These are phyloP conservation scores for Xestia c-nigrum DNA, from an alignment of 2,888 invertebrate genomes.

Conservation along the genomic window DNA sequence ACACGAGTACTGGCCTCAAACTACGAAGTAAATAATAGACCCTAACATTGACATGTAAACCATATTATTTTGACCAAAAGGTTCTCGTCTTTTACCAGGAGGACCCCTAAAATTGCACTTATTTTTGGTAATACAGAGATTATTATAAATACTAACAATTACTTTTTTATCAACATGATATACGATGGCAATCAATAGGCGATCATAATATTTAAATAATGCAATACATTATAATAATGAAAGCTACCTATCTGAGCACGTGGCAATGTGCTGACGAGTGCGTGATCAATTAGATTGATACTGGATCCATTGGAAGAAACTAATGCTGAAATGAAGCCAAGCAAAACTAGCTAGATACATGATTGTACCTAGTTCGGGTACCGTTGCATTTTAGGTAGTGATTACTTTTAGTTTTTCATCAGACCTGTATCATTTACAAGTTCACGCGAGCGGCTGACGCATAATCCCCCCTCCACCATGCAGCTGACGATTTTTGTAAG, in stretches of 20 bases:
- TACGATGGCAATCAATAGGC: conserved; percentile 18
- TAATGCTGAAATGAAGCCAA: neutral
- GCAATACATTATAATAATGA: conserved; percentile 16
- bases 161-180: conserved; percentile 37
- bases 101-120: neutral
- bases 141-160: neutral
- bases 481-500: too few species aligned
- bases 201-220: conserved; percentile 15
- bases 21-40: neutral
- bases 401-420: too few species aligned
- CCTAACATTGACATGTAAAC: neutral
- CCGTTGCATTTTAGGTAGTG: too few species aligned
- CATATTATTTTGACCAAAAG: neutral
- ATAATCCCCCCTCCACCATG: too few species aligned
- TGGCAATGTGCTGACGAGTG: neutral
- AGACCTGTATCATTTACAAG: too few species aligned
- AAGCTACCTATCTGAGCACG: conserved; percentile 4
- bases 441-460: too few species aligned
- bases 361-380: too few species aligned
- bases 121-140: neutral
- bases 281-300: neutral
- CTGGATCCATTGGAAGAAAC: neutral
- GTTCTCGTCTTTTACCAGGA: neutral
- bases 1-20: neutral
- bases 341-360: neutral